A percentile compares a stretch with the other conserved stretches of the same genome.
Evolutionary conservation across 2,888 invertebrate species (phyloP).

Genomic region (Agonum fuliginosum): DNA sequence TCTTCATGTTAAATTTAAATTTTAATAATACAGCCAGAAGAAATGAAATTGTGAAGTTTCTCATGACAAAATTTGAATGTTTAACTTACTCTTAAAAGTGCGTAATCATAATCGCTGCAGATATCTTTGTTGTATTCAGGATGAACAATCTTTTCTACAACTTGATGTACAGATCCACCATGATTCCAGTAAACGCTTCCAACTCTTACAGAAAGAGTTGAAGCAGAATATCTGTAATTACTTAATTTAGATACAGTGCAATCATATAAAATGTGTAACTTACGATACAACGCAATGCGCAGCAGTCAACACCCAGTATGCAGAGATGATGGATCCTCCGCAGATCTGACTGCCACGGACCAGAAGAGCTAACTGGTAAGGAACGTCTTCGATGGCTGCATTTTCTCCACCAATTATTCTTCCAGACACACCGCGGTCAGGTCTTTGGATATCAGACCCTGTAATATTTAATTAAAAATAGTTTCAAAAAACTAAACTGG

Average conservation of each 20-base stretch:
- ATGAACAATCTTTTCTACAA: neutral
- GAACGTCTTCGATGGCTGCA: neutral
- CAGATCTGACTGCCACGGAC: conserved; percentile 64
- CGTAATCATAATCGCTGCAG: conserved; percentile 9
- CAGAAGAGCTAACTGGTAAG: conserved; percentile 62
- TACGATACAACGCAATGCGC: conserved; percentile 62
- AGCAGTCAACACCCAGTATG: conserved; percentile 65
- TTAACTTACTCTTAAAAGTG: neutral
- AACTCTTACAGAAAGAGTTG: neutral
- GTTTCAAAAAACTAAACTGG: neutral
- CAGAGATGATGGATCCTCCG: conserved; percentile 65
- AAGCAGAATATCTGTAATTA: neutral
- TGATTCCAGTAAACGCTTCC: neutral
- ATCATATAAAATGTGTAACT: neutral
- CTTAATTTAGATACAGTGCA: neutral
- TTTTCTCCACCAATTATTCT: conserved; percentile 2
- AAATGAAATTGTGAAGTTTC: no score
- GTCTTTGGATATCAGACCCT: neutral
- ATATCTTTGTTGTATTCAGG: neutral
- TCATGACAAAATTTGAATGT: neutral
- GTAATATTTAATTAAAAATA: neutral
- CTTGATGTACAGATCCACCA: neutral
- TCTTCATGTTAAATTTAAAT: no score
- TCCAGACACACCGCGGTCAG: neutral
- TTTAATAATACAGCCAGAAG: no score